phyloP scores from a whole-genome alignment of 2,888 invertebrate species.

The Diachrysia chrysitis region DNA sequence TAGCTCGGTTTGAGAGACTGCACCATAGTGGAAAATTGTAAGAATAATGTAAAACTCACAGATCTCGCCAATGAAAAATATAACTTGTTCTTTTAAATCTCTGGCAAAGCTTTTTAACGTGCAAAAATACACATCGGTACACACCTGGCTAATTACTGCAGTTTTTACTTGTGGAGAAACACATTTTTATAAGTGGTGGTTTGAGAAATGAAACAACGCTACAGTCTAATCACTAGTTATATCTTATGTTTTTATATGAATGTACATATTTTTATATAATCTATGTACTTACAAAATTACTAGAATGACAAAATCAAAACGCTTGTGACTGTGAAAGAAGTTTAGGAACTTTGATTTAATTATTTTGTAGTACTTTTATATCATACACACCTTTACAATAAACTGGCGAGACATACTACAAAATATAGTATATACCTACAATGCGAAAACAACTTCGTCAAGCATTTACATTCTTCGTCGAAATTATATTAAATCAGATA shows the following conservation, averaged over 20 bases:
- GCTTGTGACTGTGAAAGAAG: too few relatives aligned
- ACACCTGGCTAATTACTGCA: slow-evolving; percentile 6
- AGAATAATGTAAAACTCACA: not conserved
- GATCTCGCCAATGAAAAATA: not conserved
- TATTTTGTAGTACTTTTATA: too few relatives aligned
- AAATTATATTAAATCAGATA: too few relatives aligned
- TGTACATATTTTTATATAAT: not conserved
- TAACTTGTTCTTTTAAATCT: not conserved
- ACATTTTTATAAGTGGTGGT: not conserved
- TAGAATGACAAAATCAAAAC: too few relatives aligned
- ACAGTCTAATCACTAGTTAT: not conserved
- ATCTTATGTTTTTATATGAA: not conserved
- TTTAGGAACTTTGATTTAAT: too few relatives aligned
- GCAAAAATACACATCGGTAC: not conserved
- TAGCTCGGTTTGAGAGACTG: not conserved
- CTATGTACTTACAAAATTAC: too few relatives aligned
- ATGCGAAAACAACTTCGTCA: too few relatives aligned
- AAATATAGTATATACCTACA: too few relatives aligned
- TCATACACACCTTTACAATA: too few relatives aligned
- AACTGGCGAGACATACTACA: too few relatives aligned
- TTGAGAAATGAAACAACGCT: not conserved
- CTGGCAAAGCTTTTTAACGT: not conserved
- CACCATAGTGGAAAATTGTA: not conserved
- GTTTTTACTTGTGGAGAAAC: not conserved
- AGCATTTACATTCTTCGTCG: too few relatives aligned